These are phyloP conservation scores for Gallinago jamesoni DNA, from an alignment of 2,113 vertebrate genomes.

Conservation along the genomic window DNA sequence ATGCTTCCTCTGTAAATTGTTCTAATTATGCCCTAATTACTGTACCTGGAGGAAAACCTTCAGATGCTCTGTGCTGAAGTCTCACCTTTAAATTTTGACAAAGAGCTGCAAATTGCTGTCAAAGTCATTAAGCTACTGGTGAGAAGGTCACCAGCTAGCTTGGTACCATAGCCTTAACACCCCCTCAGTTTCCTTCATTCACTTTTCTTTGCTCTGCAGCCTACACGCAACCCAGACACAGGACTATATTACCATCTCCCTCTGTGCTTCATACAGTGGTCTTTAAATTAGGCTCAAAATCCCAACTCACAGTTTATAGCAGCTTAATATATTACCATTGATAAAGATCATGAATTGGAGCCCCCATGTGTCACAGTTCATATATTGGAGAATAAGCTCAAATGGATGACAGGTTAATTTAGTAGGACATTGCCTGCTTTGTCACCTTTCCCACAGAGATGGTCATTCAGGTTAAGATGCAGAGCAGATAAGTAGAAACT, in stretches of 20 bases:
- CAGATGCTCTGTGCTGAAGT: background rate
- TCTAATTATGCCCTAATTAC: conserved; percentile 41
- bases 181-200: background rate
- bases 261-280: background rate
- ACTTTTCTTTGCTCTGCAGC: background rate
- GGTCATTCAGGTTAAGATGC: background rate
- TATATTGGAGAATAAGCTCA: background rate
- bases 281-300: background rate
- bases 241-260: background rate
- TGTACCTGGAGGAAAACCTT: conserved; percentile 22
- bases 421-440: background rate
- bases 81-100: background rate
- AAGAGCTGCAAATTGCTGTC: conserved; percentile 5
- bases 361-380: background rate
- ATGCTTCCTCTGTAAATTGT: background rate
- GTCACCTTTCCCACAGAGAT: background rate
- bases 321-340: background rate
- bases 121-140: background rate
- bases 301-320: background rate
- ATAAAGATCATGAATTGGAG: background rate
- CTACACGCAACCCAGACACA: background rate
- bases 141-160: background rate
- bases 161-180: background rate
- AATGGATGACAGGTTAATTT: background rate
- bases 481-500: background rate